A percentile compares a stretch with the other conserved stretches of the same genome.
Conservation (phyloP, 2,113 vertebrate genomes). For the Chionodraco myersi region DNA sequence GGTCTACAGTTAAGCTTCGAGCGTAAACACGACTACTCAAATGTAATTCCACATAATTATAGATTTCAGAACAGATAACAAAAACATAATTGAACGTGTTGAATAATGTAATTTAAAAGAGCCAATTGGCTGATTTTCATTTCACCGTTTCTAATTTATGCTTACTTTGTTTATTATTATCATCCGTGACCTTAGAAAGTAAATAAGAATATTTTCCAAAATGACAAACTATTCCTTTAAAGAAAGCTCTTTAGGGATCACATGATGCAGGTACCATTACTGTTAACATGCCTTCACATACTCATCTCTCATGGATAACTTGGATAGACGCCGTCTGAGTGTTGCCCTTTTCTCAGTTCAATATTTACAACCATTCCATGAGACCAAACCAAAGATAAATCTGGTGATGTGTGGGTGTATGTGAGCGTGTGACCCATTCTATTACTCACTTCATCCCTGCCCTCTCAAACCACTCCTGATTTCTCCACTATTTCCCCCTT, state of each 20-base stretch:
- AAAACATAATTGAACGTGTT: too few relatives aligned
- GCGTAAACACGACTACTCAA: too few relatives aligned
- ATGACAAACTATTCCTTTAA: not conserved
- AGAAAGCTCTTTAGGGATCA: not conserved
- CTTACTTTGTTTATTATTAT: too few relatives aligned
- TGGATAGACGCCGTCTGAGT: not conserved
- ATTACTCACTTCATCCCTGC: not conserved
- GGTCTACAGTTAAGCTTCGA: too few relatives aligned
- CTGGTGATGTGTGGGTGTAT: conserved; percentile 33
- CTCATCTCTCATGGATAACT: conserved; percentile 17
- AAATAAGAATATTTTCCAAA: conserved; percentile 5
- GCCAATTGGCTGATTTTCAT: too few relatives aligned
- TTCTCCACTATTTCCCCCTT: not conserved
- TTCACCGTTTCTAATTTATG: too few relatives aligned
- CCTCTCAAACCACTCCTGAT: conserved; percentile 33
- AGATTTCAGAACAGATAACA: too few relatives aligned
- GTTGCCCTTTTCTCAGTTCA: conserved; percentile 9
- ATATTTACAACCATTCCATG: conserved; percentile 2
- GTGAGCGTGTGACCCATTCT: conserved; percentile 49
- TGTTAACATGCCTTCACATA: not conserved
- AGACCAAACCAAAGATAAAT: conserved; percentile 44
- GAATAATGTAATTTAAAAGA: too few relatives aligned
- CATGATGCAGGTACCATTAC: conserved; percentile 8
- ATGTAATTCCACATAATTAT: too few relatives aligned
- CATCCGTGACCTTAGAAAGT: not conserved